Conservation (phyloP, 2,113 vertebrate genomes). For the Psammodynastes pulverulentus region DNA sequence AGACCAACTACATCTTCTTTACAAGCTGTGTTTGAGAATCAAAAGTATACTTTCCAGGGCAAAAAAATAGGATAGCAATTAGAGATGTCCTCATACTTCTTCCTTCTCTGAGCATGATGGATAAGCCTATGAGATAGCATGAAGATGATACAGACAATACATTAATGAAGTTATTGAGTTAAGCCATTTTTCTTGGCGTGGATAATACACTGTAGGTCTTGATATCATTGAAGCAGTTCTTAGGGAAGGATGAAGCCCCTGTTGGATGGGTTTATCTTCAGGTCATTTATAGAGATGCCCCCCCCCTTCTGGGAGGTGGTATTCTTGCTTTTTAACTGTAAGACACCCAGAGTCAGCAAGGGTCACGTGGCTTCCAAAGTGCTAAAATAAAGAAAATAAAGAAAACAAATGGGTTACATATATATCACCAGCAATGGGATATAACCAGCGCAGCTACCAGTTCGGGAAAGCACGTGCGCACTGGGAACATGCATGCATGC, state of each 20-base stretch:
- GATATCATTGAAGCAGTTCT: not conserved
- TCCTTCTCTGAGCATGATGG: not conserved
- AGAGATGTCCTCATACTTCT: not conserved
- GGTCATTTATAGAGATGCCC: not conserved
- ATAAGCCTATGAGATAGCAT: not conserved
- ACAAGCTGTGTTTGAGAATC: not conserved
- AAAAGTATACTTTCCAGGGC: not conserved
- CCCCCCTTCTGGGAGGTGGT: not conserved
- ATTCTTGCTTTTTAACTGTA: not conserved
- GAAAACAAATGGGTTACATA: not conserved
- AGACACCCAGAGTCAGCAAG: not conserved
- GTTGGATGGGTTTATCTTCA: not conserved
- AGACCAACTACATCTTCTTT: constrained; percentile 11
- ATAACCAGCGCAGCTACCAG: too few relatives aligned
- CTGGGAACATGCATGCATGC: too few relatives aligned
- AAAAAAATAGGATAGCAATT: not conserved
- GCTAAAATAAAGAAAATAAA: not conserved
- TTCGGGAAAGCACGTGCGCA: too few relatives aligned
- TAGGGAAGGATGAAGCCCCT: not conserved
- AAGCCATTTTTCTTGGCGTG: not conserved
- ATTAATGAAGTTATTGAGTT: not conserved
- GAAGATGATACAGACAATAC: not conserved
- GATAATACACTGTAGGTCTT: not conserved
- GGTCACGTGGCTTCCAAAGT: not conserved
- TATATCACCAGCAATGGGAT: too few relatives aligned